Evolutionary conservation across 2,888 invertebrate species (phyloP).

Genomic region (Caenorhabditis panamensis): DNA sequence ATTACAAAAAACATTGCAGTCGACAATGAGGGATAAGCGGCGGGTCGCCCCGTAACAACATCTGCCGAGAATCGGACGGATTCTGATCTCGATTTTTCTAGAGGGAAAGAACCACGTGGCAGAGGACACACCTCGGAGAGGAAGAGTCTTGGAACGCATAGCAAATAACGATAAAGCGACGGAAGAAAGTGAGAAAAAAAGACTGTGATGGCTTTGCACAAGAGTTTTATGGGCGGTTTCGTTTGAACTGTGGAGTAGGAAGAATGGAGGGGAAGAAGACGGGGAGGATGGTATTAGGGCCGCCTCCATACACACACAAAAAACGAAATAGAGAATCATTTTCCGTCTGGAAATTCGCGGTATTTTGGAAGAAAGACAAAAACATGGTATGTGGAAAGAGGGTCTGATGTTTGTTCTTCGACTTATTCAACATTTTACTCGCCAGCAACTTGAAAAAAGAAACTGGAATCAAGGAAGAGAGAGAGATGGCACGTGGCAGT

Average conservation of each 20-base stretch:
- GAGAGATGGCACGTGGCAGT: neutral
- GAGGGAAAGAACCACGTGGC: slow-evolving; percentile 32
- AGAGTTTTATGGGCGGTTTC: slow-evolving; percentile 46
- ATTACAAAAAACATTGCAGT: slow-evolving; percentile 38
- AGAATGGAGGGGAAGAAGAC: too few species aligned
- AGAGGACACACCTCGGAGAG: neutral
- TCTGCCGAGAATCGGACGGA: neutral
- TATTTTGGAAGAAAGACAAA: slow-evolving; percentile 4
- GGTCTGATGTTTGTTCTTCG: slow-evolving; percentile 29
- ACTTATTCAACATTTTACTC: slow-evolving; percentile 44
- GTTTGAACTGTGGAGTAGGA: slow-evolving; percentile 12
- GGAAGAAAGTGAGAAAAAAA: slow-evolving; percentile 29
- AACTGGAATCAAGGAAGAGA: slow-evolving; percentile 10
- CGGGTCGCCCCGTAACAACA: too few species aligned
- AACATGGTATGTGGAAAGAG: neutral
- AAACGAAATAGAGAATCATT: slow-evolving; percentile 6
- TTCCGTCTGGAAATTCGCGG: slow-evolving; percentile 7
- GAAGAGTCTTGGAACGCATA: slow-evolving; percentile 24
- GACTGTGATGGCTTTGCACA: slow-evolving; percentile 30
- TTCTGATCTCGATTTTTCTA: too few species aligned
- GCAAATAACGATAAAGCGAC: slow-evolving; percentile 46
- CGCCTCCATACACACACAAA: neutral
- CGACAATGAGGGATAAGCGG: slow-evolving; percentile 36
- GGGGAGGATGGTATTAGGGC: too few species aligned
- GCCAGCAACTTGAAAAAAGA: slow-evolving; percentile 1